phyloP scores from a whole-genome alignment of 2,797 vertebrate species.

The Phylloscopus collybita region DNA sequence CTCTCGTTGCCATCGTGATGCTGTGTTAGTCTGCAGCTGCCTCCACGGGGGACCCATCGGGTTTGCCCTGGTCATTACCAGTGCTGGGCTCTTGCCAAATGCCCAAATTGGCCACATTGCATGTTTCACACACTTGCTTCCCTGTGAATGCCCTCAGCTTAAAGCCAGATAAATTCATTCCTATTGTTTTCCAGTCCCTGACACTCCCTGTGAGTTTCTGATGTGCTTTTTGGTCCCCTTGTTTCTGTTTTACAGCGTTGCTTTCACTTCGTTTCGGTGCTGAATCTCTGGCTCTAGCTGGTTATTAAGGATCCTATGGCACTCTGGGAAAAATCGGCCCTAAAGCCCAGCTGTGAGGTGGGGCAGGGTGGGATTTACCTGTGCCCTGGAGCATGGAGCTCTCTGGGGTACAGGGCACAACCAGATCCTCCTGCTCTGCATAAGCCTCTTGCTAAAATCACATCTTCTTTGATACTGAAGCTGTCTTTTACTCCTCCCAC shows the following conservation, averaged over 20 bases:
- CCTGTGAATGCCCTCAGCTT: not conserved
- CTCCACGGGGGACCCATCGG: not conserved
- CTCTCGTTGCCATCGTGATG: constrained; percentile 23
- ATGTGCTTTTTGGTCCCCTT: accelerated
- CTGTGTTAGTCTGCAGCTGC: not conserved
- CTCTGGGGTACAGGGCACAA: not conserved
- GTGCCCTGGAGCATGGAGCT: not conserved
- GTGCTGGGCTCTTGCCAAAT: constrained; percentile 7
- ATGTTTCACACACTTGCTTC: not conserved
- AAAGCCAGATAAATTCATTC: not conserved
- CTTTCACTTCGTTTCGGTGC: accelerated
- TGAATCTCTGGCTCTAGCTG: not conserved
- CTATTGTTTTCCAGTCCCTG: not conserved
- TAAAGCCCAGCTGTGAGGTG: not conserved
- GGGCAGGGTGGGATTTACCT: not conserved
- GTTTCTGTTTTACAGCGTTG: accelerated
- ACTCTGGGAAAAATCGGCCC: not conserved
- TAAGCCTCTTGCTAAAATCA: not conserved
- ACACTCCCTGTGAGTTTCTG: accelerated
- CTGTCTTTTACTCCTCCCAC: not conserved
- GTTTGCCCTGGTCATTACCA: not conserved
- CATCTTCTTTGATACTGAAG: not conserved
- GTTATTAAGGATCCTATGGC: not conserved
- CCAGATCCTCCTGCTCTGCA: not conserved
- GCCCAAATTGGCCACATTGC: not conserved